A percentile compares a stretch with the other conserved stretches of the same genome.
Evolutionary conservation across 2,113 vertebrate genomes (phyloP).

Genomic region (Tympanuchus pallidicinctus): DNA sequence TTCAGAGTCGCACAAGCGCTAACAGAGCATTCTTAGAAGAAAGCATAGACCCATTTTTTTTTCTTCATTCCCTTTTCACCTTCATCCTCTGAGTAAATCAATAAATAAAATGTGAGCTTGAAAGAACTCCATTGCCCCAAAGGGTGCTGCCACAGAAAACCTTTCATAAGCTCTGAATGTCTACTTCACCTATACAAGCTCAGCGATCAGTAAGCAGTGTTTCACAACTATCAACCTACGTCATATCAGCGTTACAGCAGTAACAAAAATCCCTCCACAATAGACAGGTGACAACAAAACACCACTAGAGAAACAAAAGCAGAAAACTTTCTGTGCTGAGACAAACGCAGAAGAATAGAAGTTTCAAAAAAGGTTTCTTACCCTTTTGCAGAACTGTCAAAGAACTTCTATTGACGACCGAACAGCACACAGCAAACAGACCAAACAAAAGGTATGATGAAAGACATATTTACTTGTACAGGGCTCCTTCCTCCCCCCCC

Average conservation of each 20-base stretch:
- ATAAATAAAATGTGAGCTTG: not conserved
- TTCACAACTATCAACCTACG: not conserved
- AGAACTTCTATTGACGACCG: conserved; percentile 68
- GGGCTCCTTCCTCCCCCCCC: conserved; percentile 63
- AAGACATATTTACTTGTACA: conserved; percentile 74
- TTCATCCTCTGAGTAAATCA: conserved; percentile 45
- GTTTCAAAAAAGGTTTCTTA: conserved; percentile 70
- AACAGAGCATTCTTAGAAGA: conserved; percentile 43
- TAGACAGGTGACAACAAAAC: conserved; percentile 33
- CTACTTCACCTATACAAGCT: conserved; percentile 41
- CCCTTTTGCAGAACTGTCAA: conserved; percentile 65
- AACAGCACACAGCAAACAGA: conserved; percentile 77
- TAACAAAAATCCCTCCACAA: not conserved
- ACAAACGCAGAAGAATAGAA: conserved; percentile 61
- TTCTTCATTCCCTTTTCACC: not conserved
- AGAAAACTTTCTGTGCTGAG: conserved; percentile 66
- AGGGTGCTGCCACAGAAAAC: not conserved
- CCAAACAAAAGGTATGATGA: conserved; percentile 78
- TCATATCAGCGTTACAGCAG: not conserved
- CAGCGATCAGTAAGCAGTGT: not conserved
- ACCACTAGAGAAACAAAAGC: conserved; percentile 26
- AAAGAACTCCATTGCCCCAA: not conserved
- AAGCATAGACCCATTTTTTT: not conserved
- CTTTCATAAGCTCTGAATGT: not conserved
- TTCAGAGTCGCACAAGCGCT: conserved; percentile 29